A percentile compares a stretch with the other conserved stretches of the same genome.
These are phyloP conservation scores for Psilopogon haemacephalus DNA, from an alignment of 2,113 vertebrate genomes.

Conservation along the genomic window DNA sequence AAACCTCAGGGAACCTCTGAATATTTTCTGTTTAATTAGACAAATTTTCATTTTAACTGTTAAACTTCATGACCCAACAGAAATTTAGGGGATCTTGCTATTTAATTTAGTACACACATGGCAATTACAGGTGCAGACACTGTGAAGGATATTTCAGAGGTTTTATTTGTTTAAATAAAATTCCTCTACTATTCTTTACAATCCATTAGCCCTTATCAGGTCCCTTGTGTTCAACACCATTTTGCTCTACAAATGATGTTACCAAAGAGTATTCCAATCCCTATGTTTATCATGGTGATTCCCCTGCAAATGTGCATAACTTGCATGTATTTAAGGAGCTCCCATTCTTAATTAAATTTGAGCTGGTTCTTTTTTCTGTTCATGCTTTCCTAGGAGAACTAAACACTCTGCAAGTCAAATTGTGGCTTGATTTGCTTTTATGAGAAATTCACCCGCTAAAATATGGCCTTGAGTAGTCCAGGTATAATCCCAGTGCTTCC, in stretches of 20 bases:
- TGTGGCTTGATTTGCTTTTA: not conserved
- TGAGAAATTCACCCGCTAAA: not conserved
- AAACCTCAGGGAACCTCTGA: not conserved
- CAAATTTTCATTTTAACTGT: not conserved
- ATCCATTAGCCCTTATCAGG: not conserved
- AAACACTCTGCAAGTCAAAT: not conserved
- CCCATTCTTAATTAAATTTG: not conserved
- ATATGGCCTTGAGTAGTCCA: not conserved
- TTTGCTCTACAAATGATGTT: not conserved
- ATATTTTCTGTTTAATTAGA: slow-evolving; percentile 5
- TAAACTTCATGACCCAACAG: not conserved
- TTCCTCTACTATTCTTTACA: not conserved
- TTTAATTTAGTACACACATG: not conserved
- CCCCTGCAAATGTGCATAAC: not conserved
- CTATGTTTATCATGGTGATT: not conserved
- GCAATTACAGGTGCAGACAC: not conserved
- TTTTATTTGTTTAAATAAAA: slow-evolving; percentile 1
- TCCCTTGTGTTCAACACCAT: not conserved
- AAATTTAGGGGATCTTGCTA: not conserved
- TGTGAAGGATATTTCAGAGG: not conserved
- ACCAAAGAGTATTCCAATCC: not conserved
- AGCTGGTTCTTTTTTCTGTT: not conserved
- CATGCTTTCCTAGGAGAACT: not conserved
- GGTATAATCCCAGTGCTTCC: not conserved
- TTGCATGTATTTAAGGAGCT: not conserved